A percentile compares a stretch with the other conserved stretches of the same genome.
These are phyloP conservation scores for Calonectris borealis DNA, from an alignment of 2,113 vertebrate species.

Conservation along the genomic window DNA sequence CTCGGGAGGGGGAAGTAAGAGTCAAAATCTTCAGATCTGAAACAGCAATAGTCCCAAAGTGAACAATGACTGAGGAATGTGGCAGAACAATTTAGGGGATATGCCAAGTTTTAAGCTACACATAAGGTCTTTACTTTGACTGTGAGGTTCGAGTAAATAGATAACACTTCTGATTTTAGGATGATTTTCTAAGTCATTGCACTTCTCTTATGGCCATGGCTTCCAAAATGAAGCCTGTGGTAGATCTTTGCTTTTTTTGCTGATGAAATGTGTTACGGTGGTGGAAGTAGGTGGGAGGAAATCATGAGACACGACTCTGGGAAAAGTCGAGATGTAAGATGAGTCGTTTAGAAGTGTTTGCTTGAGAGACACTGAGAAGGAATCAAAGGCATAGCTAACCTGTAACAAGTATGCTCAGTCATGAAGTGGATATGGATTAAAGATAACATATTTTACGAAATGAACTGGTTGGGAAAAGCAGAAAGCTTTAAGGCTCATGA, in stretches of 20 bases:
- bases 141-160: neutral
- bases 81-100: neutral
- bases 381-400: neutral
- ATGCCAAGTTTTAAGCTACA: neutral
- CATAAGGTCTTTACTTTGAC: neutral
- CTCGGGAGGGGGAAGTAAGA: neutral
- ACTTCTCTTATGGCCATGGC: neutral
- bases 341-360: neutral
- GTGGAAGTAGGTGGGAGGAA: conserved; percentile 17
- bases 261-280: neutral
- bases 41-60: neutral
- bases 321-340: neutral
- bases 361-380: neutral
- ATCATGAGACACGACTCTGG: neutral
- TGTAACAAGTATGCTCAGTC: neutral
- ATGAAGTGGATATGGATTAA: neutral
- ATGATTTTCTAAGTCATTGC: neutral
- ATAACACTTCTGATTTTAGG: neutral
- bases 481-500: neutral
- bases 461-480: neutral
- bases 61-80: neutral
- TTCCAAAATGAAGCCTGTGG: neutral
- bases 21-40: neutral
- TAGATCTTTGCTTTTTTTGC: neutral
- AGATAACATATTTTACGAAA: neutral